These are phyloP conservation scores for Cecropterus lyciades DNA, from an alignment of 1,140 invertebrate species.

Conservation along the genomic window DNA sequence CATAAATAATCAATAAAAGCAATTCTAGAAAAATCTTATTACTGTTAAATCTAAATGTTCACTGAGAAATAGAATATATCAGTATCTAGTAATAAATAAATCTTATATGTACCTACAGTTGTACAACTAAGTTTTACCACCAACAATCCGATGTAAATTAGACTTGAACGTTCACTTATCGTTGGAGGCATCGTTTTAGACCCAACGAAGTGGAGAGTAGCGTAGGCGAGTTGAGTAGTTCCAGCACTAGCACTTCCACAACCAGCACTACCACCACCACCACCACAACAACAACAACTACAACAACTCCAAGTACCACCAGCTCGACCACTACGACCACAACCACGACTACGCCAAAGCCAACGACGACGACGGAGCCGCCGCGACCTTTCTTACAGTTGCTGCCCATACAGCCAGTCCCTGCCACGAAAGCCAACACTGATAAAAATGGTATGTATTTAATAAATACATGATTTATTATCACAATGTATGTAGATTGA, in stretches of 20 bases:
- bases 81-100: too few species aligned
- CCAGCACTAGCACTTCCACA: conserved; percentile 46
- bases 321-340: conserved; percentile 65
- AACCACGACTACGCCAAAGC: conserved; percentile 61
- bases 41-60: too few species aligned
- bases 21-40: too few species aligned
- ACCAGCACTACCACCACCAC: conserved; percentile 71
- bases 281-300: conserved; percentile 81
- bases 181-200: conserved; percentile 21
- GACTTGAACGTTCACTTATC: conserved; percentile 9
- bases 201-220: conserved; percentile 45
- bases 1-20: too few species aligned
- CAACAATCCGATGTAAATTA: conserved; percentile 5
- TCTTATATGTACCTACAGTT: too few species aligned
- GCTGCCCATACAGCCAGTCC: conserved; percentile 62
- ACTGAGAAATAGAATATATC: too few species aligned
- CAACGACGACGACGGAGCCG: conserved; percentile 67
- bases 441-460: conserved; percentile 60
- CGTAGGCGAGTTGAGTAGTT: conserved; percentile 50
- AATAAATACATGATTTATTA: not conserved
- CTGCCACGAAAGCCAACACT: conserved; percentile 65
- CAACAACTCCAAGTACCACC: conserved; percentile 67
- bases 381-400: conserved; percentile 69
- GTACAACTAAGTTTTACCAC: not conserved
- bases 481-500: too few species aligned